Evolutionary conservation across 2,888 invertebrate species (phyloP).

Genomic region (Mesochorus sp.): DNA sequence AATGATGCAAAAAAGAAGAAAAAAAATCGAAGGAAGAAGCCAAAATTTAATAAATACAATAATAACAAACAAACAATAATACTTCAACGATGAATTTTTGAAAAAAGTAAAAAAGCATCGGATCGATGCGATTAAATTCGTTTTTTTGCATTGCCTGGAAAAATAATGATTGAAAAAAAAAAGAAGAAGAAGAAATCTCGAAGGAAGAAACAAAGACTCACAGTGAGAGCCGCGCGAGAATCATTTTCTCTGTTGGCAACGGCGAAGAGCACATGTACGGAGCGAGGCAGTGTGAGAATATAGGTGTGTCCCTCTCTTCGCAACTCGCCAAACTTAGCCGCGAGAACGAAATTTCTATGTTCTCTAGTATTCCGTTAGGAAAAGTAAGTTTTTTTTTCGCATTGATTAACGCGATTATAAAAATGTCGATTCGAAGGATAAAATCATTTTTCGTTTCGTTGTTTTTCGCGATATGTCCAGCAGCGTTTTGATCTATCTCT

Average conservation of each 20-base stretch:
- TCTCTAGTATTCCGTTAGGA: no score
- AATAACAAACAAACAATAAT: neutral
- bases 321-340: neutral
- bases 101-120: neutral
- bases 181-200: neutral
- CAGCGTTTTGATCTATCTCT: no score
- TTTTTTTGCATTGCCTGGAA: no score
- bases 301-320: neutral
- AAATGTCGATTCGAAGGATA: no score
- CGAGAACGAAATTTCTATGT: no score
- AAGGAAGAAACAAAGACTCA: constrained; percentile 67
- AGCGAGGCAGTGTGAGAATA: neutral
- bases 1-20: neutral
- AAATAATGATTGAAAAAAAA: neutral
- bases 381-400: no score
- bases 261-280: constrained; percentile 35
- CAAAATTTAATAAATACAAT: constrained; percentile 5
- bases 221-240: constrained; percentile 75
- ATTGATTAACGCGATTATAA: no score
- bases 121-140: neutral
- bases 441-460: no score
- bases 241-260: constrained; percentile 71
- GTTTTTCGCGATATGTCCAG: no score
- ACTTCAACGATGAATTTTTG: no score
- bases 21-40: neutral